Base-by-base conservation (phyloP, 2,888 invertebrate genomes). In the Pristionchus arcanus region DNA sequence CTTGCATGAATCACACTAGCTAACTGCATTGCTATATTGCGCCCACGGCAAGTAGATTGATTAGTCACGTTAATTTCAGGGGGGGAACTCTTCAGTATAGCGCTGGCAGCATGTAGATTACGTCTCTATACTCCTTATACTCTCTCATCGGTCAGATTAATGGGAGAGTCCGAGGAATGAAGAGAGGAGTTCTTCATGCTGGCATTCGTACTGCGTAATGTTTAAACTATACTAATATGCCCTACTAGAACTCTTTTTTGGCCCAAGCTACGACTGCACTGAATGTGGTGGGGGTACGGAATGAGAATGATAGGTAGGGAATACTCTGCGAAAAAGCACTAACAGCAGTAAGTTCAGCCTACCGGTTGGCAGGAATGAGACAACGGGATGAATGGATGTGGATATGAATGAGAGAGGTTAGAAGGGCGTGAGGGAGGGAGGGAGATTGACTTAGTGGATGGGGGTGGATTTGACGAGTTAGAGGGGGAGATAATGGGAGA, bases 381-480 rank as follows among this genome's bases (percentile, higher is more conserved):
- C 71, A 21, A 21, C 15, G 42, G 77, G 42, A 42, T 77, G 77
- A 77, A 77, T 77, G 77, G 77, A n/a, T 16, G n/a, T 4, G 37
- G 77, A 74, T 31, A 49, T 49, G 42, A 49, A 77, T 37, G 55
- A 55, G 16, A 77, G 77, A 42, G 42, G 77, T 77, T 42, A 77
- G 77, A 77, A 42, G 49, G 37, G 77, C 77, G 77, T 77, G 77
- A 49, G 3, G 5, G 42, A 49, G 42, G 55, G 55, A 21, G 77
- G 77, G 49, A 34, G 71, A 77, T 77, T 77, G 77, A 77, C 42
- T 77, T 77, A 42, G 77, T 28, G 55, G 31, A 84, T 49, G 42
- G 83, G 83, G n/a, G 53, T 19, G 49, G 53, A n/a, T 84, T 71
- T 31, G 71, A 71, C 31, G n/a, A n/a, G 81, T n/a, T 42, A 55